A percentile compares a stretch with the other conserved stretches of the same genome.
Conservation (phyloP, 2,797 vertebrate species). For the Malacoraja senta region DNA sequence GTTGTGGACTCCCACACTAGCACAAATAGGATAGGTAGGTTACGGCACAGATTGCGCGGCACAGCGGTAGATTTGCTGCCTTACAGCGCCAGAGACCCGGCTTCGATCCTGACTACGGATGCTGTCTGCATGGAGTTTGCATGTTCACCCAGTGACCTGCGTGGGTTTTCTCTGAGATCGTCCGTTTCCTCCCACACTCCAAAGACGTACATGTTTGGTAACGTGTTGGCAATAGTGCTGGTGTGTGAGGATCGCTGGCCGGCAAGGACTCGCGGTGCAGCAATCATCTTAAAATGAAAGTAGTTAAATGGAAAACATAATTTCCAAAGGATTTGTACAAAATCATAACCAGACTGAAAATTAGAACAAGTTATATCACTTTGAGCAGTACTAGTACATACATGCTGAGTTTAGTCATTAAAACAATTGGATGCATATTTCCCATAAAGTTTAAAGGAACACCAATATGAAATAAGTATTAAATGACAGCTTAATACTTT, state of each 20-base stretch:
- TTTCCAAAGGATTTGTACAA: not conserved
- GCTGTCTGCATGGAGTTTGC: too few species aligned
- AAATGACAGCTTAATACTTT: not conserved
- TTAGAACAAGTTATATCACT: not conserved
- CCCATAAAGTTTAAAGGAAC: not conserved
- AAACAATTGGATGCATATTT: not conserved
- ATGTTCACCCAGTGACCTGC: too few species aligned
- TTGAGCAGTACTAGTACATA: not conserved
- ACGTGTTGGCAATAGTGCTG: too few species aligned
- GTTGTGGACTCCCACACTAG: not conserved
- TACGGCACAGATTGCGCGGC: too few species aligned
- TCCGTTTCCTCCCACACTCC: too few species aligned
- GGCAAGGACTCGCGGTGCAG: too few species aligned
- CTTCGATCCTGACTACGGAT: too few species aligned
- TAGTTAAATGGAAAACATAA: not conserved
- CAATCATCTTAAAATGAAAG: not conserved
- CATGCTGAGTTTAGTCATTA: not conserved
- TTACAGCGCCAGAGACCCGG: too few species aligned
- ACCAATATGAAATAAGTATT: not conserved
- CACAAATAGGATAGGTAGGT: not conserved
- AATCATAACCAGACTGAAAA: not conserved
- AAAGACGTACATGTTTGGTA: too few species aligned
- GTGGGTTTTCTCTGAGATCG: too few species aligned
- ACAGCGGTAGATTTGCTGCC: too few species aligned
- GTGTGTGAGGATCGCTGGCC: too few species aligned